Base-by-base conservation (phyloP, 92 coral and sea anemone species). In the Ricordea florida region DNA sequence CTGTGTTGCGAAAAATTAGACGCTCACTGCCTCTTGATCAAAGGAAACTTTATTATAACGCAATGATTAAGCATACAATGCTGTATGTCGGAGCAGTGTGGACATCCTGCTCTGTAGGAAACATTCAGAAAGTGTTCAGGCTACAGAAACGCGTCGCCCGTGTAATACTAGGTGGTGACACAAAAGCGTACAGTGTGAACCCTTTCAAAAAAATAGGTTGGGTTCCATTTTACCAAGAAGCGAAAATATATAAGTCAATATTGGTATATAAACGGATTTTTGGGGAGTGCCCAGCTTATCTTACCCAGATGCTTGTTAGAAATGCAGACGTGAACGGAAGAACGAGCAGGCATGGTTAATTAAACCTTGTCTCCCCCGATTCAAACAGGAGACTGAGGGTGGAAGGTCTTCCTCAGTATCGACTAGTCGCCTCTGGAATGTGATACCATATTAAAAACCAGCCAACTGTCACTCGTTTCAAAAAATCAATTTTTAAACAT, bases 141-240 rank as follows among this genome's bases (percentile, higher is more conserved):
- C 51, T 83, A n/a, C 89, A 83, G 63, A 61, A 83, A 25, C 84
- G 79, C 4, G 68, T 84, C 21, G 83, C 89, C 6, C 69, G 83
- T 24, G 84, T 76, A 10, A 84, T 84, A 17, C 45, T 76, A n/a
- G 45, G 33, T 49, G 81, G 51, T 61, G 90, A 70, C 40, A 61
- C 72, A 37, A 44, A 63, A 53, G 85, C 90, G 43, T 79, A 67
- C 31, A 74, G 73, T 57, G 91, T 66, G 27, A 66, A 63, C 24
- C 61, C 61, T 31, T 86, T 86, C 30, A 73, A 57, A 55, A 29
- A 73, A 55, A 42, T 64, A 18, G 26, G 45, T 28, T 82, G 87
- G 76, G 38, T 82, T 6, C 72, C 71, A 0, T 74, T 57, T 47
- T 45, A 35, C 29, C 35, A 44, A 11, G 78, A 82, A 34, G 53